Conservation (phyloP, 2,888 invertebrate species). For the Alcis repandata region DNA sequence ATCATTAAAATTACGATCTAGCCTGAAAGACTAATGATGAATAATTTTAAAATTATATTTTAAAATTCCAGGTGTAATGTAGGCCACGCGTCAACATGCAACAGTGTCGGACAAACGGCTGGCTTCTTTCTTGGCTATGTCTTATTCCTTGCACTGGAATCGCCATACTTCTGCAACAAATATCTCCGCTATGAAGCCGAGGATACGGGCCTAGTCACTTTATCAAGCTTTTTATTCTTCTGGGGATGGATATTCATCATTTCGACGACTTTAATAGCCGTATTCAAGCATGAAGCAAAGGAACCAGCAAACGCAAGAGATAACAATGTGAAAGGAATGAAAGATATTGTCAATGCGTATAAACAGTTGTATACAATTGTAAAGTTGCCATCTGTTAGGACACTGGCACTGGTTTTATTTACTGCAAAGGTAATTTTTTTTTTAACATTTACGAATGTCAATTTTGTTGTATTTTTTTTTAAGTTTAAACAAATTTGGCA, state of each 20-base stretch:
- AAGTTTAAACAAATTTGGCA: too few relatives aligned
- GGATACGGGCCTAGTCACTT: conserved; percentile 90
- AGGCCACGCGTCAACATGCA: conserved; percentile 99
- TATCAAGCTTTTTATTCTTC: conserved; percentile 95
- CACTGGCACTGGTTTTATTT: conserved; percentile 92
- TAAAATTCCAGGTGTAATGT: conserved; percentile 92
- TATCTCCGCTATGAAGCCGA: conserved; percentile 92
- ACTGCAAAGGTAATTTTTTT: conserved; percentile 92
- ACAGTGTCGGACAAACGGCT: conserved; percentile 99
- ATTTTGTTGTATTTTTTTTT: too few relatives aligned
- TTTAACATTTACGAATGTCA: too few relatives aligned
- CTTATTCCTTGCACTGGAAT: conserved; percentile 98
- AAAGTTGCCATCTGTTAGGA: conserved; percentile 92
- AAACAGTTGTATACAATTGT: conserved; percentile 93
- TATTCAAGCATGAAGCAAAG: conserved; percentile 94
- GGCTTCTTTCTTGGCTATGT: conserved; percentile 99
- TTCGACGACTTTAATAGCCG: conserved; percentile 95
- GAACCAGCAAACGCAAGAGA: conserved; percentile 63
- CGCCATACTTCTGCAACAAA: conserved; percentile 97
- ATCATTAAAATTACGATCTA: too few relatives aligned
- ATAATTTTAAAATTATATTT: too few relatives aligned
- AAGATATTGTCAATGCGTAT: conserved; percentile 90
- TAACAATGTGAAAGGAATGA: conserved; percentile 70
- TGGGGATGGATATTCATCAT: conserved; percentile 97
- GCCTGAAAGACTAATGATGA: too few relatives aligned